phyloP scores from a whole-genome alignment of 2,113 vertebrate genomes.

The Ceyx melanurus region DNA sequence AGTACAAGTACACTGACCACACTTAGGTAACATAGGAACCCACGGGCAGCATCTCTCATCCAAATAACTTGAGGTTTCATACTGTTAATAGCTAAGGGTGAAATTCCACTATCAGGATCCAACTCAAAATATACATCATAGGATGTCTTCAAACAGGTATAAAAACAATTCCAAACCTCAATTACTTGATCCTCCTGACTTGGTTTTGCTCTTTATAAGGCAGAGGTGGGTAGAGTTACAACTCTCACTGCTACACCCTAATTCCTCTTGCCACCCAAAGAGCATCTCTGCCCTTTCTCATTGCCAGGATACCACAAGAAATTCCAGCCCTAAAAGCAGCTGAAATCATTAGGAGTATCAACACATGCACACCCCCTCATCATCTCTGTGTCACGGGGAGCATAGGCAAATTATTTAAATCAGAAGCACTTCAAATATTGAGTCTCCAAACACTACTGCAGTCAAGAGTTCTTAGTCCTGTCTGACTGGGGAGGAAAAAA shows the following conservation, averaged over 20 bases:
- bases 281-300: not conserved
- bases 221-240: not conserved
- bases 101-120: not conserved
- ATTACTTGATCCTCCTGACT: not conserved
- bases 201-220: not conserved
- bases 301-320: not conserved
- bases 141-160: not conserved
- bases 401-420: not conserved
- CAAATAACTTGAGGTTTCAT: not conserved
- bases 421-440: rapidly evolving
- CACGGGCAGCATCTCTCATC: not conserved
- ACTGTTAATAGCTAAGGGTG: not conserved
- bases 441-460: not conserved
- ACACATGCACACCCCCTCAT: rapidly evolving
- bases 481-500: rapidly evolving
- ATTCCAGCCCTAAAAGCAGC: not conserved
- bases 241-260: rapidly evolving
- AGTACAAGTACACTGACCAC: too few species aligned
- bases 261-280: not conserved
- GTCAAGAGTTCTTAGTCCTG: not conserved
- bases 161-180: not conserved
- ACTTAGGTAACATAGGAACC: rapidly evolving
- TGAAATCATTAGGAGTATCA: not conserved
- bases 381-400: not conserved
- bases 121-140: not conserved